Evolutionary conservation across 2,797 vertebrate species (phyloP), one percentile per base, ranked within the genome.

Genomic region (Alauda arvensis): DNA sequence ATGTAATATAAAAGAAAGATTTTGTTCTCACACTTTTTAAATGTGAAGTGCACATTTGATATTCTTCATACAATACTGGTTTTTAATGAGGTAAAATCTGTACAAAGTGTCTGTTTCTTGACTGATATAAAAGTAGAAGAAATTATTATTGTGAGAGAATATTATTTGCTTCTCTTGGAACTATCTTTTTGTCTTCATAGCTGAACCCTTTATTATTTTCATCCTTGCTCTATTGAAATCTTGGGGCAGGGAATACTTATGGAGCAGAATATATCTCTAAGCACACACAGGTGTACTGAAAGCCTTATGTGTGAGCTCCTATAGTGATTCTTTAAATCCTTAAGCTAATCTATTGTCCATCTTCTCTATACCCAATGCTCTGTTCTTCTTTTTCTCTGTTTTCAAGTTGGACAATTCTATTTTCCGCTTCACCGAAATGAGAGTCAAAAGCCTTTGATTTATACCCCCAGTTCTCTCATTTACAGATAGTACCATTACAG

Each of bases 371-470:
- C 15, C 28, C 24, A 85, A 29, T 61, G 66, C 21, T 48, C 74
- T 93, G 70, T 85, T 90, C 72, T 84, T 84, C 60, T 63, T 91
- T 84, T 77, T 65, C 56, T 70, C 84, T 89, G 49, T 93, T 94
- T 93, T 91, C 71, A 92, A 82, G 65, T 48, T 68, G 85, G 87
- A 92, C 85, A 83, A 85, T 87, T 94, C 88, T 91, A 88, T 91
- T 92, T 94, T 91, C 79, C 0, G 6, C 70, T 83, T 85, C 77
- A 77, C 46, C 20, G 74, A 85, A 85, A 92, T 87, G 49, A 87
- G 78, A 88, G 67, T 91, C 84, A 89, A 85, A 94, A 89, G 77
- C 56, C 70, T 94, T 93, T 92, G 90, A 94, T 93, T 91, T 88
- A 87, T 81, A 83, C 33, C 65, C 63, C 53, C 46, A 55, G 82